Conservation (phyloP, 2,888 invertebrate genomes). For the Drosophila mulleri region DNA sequence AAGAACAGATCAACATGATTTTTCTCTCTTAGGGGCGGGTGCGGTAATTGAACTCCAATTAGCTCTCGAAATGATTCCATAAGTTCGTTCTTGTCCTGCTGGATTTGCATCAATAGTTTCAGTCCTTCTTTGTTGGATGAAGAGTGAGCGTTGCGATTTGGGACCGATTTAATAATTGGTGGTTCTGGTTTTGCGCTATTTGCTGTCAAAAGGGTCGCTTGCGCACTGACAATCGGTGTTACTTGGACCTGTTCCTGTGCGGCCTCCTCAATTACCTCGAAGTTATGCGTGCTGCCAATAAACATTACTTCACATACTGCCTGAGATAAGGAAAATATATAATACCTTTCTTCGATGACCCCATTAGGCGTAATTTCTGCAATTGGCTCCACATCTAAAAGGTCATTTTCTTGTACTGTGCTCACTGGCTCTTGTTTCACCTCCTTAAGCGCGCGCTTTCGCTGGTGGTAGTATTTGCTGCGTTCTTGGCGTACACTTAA, state of each 20-base stretch:
- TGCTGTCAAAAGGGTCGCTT: slow-evolving; percentile 1
- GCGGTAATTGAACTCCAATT: slow-evolving; percentile 65
- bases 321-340: not conserved
- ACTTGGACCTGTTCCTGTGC: slow-evolving; percentile 27
- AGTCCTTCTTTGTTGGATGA: slow-evolving; percentile 45
- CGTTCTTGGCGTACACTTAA: slow-evolving; percentile 80
- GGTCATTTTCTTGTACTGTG: slow-evolving; percentile 1
- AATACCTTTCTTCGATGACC: slow-evolving; percentile 52
- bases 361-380: not conserved
- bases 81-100: slow-evolving; percentile 78
- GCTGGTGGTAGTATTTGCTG: slow-evolving; percentile 81
- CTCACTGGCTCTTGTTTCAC: slow-evolving; percentile 17
- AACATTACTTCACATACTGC: not conserved
- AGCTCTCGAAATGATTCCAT: slow-evolving; percentile 83
- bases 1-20: slow-evolving; percentile 79
- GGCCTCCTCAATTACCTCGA: slow-evolving; percentile 16
- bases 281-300: slow-evolving; percentile 24
- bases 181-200: slow-evolving; percentile 20
- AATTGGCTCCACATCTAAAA: slow-evolving; percentile 32
- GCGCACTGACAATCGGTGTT: slow-evolving; percentile 5
- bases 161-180: not conserved
- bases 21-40: slow-evolving; percentile 62
- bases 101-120: slow-evolving; percentile 54
- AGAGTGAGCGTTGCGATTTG: slow-evolving; percentile 15
- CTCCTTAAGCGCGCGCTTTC: slow-evolving; percentile 46